Percentiles rank a stretch among this genome's conserved stretches.
Evolutionary conservation across 2,888 invertebrate genomes (phyloP).

Genomic region (Empis stercorea): DNA sequence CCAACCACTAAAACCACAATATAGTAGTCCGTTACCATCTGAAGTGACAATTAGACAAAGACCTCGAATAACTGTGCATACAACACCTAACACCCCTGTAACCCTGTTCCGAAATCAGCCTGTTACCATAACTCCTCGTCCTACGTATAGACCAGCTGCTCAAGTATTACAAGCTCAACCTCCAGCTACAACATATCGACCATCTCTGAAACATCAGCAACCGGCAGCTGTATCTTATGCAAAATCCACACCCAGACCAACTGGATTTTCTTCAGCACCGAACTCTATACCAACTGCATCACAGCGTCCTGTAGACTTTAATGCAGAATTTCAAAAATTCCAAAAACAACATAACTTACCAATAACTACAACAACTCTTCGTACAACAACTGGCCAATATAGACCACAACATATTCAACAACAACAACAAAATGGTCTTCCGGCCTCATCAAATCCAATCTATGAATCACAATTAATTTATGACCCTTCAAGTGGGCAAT

Average conservation of each 20-base stretch:
- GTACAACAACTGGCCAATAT: slow-evolving; percentile 6
- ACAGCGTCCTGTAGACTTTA: slow-evolving; percentile 45
- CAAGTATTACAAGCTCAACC: slow-evolving; percentile 37
- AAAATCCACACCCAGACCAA: slow-evolving; percentile 25
- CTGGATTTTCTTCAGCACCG: slow-evolving; percentile 6
- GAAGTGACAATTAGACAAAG: slow-evolving; percentile 23
- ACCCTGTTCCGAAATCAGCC: slow-evolving; percentile 37
- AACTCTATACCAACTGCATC: slow-evolving; percentile 27
- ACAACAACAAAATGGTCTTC: slow-evolving; percentile 28
- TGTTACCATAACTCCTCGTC: slow-evolving; percentile 48
- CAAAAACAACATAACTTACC: slow-evolving; percentile 50
- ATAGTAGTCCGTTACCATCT: slow-evolving; percentile 4
- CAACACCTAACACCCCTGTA: slow-evolving; percentile 36
- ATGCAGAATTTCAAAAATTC: slow-evolving; percentile 62
- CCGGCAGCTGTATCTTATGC: slow-evolving; percentile 29
- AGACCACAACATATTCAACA: not conserved
- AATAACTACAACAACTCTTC: slow-evolving; percentile 36
- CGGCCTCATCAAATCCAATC: slow-evolving; percentile 44
- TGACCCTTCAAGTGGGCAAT: slow-evolving; percentile 63
- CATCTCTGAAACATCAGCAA: slow-evolving; percentile 43
- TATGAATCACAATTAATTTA: slow-evolving; percentile 67
- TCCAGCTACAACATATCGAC: slow-evolving; percentile 55
- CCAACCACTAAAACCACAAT: slow-evolving; percentile 14
- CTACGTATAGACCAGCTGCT: slow-evolving; percentile 39
- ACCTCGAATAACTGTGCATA: slow-evolving; percentile 33